phyloP scores from a whole-genome alignment of 2,113 vertebrate species.

The Gobiocypris rarus region DNA sequence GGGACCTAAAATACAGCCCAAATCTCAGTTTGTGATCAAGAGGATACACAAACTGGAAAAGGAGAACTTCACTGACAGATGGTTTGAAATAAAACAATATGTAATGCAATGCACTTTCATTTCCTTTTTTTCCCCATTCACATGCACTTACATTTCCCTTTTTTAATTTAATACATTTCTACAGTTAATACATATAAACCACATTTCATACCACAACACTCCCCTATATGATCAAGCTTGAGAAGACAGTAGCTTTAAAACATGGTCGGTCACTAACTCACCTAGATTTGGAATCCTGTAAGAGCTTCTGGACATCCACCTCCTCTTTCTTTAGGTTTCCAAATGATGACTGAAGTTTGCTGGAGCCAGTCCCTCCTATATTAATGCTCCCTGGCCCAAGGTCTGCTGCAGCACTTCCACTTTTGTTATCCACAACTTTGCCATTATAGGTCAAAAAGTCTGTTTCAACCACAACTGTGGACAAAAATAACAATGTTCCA shows the following conservation, averaged over 20 bases:
- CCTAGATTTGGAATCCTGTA: conserved; percentile 79
- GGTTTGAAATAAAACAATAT: neutral
- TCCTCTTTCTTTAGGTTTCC: conserved; percentile 90
- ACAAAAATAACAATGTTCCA: conserved; percentile 33
- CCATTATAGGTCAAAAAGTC: conserved; percentile 87
- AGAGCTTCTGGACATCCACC: conserved; percentile 84
- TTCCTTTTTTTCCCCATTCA: too few species aligned
- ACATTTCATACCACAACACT: neutral
- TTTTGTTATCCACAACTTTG: conserved; percentile 76
- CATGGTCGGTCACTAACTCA: conserved; percentile 57
- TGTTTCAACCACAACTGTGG: conserved; percentile 80
- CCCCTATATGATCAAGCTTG: neutral
- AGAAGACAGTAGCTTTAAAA: neutral
- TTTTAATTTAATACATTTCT: conserved; percentile 40
- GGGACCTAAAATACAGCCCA: neutral
- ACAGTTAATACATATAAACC: too few species aligned
- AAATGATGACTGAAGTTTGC: conserved; percentile 85
- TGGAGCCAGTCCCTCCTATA: conserved; percentile 71
- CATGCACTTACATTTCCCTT: conserved; percentile 17
- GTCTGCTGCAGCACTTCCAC: conserved; percentile 69
- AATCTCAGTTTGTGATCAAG: neutral
- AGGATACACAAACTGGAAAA: neutral
- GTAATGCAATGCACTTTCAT: neutral
- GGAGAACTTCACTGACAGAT: neutral
- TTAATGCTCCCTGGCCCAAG: conserved; percentile 73